Base-by-base conservation (phyloP, 2,797 vertebrate species). In the Lepus townsendii region DNA sequence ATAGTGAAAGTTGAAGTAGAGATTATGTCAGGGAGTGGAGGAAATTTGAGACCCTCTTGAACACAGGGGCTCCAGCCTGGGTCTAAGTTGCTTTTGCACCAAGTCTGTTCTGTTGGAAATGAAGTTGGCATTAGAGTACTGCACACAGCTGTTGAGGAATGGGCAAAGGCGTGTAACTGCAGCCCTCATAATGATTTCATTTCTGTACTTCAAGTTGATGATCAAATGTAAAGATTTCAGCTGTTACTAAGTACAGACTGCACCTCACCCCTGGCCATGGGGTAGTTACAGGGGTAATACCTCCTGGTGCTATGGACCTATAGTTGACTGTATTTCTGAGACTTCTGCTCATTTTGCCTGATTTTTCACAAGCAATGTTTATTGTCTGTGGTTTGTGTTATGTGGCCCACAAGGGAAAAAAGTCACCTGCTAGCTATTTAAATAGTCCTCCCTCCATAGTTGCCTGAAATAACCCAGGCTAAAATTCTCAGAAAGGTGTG, bases 401-500 rank as follows among this genome's bases (percentile, higher is more conserved):
- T 93, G 69, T 96, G 80, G 47, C 66, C 62, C 93, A 66, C 32
- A 14, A 27, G 73, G 47, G 38, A 3, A 11, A 73, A 66, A 88
- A 79, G 10, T 16, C 38, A 86, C 76, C 57, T 90, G 88, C 30
- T 85, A 87, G 63, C 57, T 93, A 66, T 78, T 95, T 93, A 85
- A 94, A 89, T 87, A 96, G 72, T 91, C 60, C 24, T 26, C 94
- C 83, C n/a, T 88, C 86, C 76, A 72, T 60, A 84, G 66, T 95
- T 96, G 88, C 86, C 63, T 82, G 50, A 96, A 96, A 93, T 87
- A 91, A 89, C 73, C 38, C 68, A 66, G 42, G 65, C 72, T 80
- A 91, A 93, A 66, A 92, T 95, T 97, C 87, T 88, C 50, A 95
- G 66, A 83, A 96, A 95, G 35, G 20, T 85, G 9, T 94, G 63